Conservation (phyloP, 2,113 vertebrate genomes). For the Phrynosoma blainvillii region DNA sequence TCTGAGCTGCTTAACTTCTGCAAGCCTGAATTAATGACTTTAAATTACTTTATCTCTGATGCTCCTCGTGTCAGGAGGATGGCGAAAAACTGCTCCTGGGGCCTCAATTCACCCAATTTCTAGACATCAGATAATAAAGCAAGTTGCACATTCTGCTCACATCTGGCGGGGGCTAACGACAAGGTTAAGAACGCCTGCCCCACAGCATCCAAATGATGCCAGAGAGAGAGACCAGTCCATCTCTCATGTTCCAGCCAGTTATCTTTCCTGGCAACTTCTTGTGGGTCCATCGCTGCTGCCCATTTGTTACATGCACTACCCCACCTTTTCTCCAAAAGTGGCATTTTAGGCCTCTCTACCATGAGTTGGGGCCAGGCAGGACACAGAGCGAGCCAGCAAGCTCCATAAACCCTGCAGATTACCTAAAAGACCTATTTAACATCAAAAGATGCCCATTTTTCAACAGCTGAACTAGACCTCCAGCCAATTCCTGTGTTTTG, state of each 20-base stretch:
- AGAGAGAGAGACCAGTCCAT: neutral
- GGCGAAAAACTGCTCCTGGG: slow-evolving; percentile 7
- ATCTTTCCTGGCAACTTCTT: neutral
- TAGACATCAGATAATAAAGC: slow-evolving; percentile 21
- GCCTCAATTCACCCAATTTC: slow-evolving; percentile 3
- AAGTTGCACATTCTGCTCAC: slow-evolving; percentile 26
- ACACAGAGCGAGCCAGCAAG: no score
- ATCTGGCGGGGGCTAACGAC: slow-evolving; percentile 20
- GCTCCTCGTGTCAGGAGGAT: neutral
- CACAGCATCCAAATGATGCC: neutral
- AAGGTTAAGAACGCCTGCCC: slow-evolving; percentile 17
- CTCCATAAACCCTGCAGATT: no score
- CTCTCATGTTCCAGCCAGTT: neutral
- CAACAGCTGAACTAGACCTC: no score
- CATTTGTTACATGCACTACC: no score
- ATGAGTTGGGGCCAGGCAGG: no score
- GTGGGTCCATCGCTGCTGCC: neutral
- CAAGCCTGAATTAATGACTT: slow-evolving; percentile 34
- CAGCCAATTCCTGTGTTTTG: no score
- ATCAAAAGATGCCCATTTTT: no score
- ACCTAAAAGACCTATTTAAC: no score
- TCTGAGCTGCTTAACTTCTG: slow-evolving; percentile 40
- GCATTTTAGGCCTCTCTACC: no score
- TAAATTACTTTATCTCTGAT: slow-evolving; percentile 45
- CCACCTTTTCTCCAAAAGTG: no score